Base-by-base conservation (phyloP, 2,888 invertebrate species). In the Drosophila robusta region DNA sequence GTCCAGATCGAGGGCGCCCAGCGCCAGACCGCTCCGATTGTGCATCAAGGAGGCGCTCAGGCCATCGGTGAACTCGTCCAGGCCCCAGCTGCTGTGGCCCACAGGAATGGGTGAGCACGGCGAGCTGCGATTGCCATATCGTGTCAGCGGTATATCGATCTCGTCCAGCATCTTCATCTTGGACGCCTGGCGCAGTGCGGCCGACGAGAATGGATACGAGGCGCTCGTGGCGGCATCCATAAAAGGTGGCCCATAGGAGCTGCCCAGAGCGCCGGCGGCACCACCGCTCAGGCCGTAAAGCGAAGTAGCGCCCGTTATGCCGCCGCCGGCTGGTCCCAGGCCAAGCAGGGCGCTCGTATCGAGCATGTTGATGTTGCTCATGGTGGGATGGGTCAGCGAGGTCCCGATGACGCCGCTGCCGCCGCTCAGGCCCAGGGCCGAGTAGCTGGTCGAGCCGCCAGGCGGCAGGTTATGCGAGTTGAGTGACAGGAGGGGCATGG, bases 131-230 rank as follows among this genome's bases (percentile, higher is more conserved):
- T 94, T 93, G 51, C 93, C 93, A 89, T 93, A 95, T 89, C 94
- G 93, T 84, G 93, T 93, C 85, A 94, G 89, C 72, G 95, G 95
- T 72, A 95, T 93, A 83, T 95, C 95, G 70, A 95, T 94, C 90
- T 96, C 95, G 81, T 96, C 95, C 90, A 95, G 93, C 70, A 95
- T 94, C 92, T 96, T 95, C 91, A 95, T 93, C 92, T 95, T 95
- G 54, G 93, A 92, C 38, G 93, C 93, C 92, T 94, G 93, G 91
- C 95, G 91, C 70, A 95, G 91, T 16, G 95, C 95, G 88, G 95
- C 95, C 65, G 95, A 94, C 41, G 90, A 89, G 84, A 95, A 95
- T 3, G 92, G 90, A 82, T 92, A 93, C 90, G 91, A 93, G 90
- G 91, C 93, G 90, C 81, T 92, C 57, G 90, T 90, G 47, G 90